Percentiles rank a stretch among this genome's conserved stretches.
Evolutionary conservation across 92 coral and sea anemone genomes (phyloP).

Genomic region (Phenganax marumi): DNA sequence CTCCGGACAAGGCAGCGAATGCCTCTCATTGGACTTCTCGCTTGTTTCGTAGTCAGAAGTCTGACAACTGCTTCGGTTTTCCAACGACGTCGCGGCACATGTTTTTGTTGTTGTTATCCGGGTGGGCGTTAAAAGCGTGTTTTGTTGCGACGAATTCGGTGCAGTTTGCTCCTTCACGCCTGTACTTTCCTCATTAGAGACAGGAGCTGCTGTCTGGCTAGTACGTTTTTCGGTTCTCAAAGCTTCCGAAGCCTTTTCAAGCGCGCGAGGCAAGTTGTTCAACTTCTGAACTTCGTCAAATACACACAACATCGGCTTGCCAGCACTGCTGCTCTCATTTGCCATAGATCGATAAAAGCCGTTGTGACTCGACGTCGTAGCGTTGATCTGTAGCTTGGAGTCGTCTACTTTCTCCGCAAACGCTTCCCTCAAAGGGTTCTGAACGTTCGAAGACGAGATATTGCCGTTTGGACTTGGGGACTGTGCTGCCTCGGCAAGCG

Average conservation of each 20-base stretch:
- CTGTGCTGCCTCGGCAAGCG: slow-evolving; percentile 99
- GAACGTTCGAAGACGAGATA: slow-evolving; percentile 81
- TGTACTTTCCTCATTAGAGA: slow-evolving; percentile 2
- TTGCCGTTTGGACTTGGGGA: slow-evolving; percentile 99
- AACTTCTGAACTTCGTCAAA: slow-evolving; percentile 31
- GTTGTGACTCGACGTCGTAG: slow-evolving; percentile 90
- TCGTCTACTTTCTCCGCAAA: slow-evolving; percentile 61
- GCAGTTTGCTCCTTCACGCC: slow-evolving; percentile 9
- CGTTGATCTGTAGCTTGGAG: slow-evolving; percentile 73
- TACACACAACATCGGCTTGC: slow-evolving; percentile 53
- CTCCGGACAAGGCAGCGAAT: slow-evolving; percentile 78
- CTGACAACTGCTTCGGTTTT: slow-evolving; percentile 25
- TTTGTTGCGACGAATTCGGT: slow-evolving; percentile 14
- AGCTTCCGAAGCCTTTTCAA: slow-evolving; percentile 13
- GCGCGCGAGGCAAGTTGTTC: slow-evolving; percentile 35
- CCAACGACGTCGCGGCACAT: slow-evolving; percentile 31
- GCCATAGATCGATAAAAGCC: slow-evolving; percentile 98
- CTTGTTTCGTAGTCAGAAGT: slow-evolving; percentile 17
- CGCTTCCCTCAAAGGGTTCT: slow-evolving; percentile 35
- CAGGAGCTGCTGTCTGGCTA: neutral
- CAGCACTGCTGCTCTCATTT: slow-evolving; percentile 85
- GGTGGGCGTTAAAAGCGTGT: slow-evolving; percentile 43
- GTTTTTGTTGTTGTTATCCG: slow-evolving; percentile 53
- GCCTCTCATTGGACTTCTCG: slow-evolving; percentile 47
- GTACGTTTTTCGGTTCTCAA: neutral